Base-by-base conservation (phyloP, 92 coral and sea anemone genomes). In the Bergia puertoricense region DNA sequence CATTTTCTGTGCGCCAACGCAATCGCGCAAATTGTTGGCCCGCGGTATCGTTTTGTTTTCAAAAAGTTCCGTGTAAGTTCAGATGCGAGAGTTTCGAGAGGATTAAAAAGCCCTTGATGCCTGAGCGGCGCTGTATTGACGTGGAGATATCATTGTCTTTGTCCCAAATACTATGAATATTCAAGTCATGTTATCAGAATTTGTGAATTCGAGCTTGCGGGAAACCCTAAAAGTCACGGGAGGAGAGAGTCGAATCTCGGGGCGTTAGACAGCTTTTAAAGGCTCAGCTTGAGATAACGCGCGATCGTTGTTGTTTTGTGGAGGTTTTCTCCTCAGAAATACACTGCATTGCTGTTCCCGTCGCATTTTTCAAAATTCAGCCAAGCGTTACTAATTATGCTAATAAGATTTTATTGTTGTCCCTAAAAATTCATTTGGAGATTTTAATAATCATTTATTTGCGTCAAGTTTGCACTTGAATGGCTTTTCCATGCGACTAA, bases 21-120 rank as follows among this genome's bases (percentile, higher is more conserved):
- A 1, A 5, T 38, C 3, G 6, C 77, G 77, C 43, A 15, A 54
- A 18, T n/a, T 80, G 14, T 80, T 11, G 11, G 22, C 20, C 36
- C 62, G 23, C 39, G 45, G 44, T 15, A 8, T 15, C 44, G 18
- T 15, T 74, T 42, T 76, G 67, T 84, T 15, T 46, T 46, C 68
- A 38, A 84, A 72, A 69, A 84, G 77, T 84, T 84, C 87, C 87
- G 87, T 84, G 87, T 69, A 14, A 44, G 82, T 79, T 42, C 42
- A 43, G 81, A 77, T 18, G 37, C 51, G 57, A 38, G 50, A 8
- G 37, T 45, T 69, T 16, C 23, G 36, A 44, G 10, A 36, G 62
- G 66, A 69, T 46, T 71, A 46, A 71, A 43, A 84, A 72, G 62
- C 66, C 41, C 71, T 67, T 23, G 71, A 82, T 82, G 76, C 51